Base-by-base conservation (phyloP, 2,888 invertebrate species). In the Neoscelio sp. region DNA sequence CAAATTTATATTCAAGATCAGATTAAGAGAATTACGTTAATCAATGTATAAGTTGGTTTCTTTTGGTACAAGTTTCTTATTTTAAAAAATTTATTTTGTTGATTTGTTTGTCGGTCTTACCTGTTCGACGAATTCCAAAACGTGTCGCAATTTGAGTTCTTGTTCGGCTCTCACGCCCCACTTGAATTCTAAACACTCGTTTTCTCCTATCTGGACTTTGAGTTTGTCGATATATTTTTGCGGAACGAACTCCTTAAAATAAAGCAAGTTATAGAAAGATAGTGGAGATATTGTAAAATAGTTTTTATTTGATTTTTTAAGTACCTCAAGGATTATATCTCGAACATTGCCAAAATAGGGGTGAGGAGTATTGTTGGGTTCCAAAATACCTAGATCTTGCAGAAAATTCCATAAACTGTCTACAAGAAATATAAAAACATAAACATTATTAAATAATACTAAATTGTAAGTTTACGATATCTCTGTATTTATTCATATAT, bases 81-180 rank as follows among this genome's bases (percentile, higher is more conserved):
- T 30, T 52, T 8, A 65, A 33, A 35, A 28, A 65, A 28, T 26
- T 33, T 35, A 44, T 23, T 35, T 26, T 12, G 40, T 67, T 67
- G 54, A 7, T 17, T 54, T 30, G 83, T 7, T n/a, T 23, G 7
- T 10, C 8, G 7, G 23, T 46, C 33, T 28, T 88, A 93, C 93
- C 89, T 91, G 85, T 0, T 92, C 92, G 83, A 93, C 90, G 86
- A 93, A 93, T 17, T 92, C 89, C 7, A 93, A 86, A 1, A 92
- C 82, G 13, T 90, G 88, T 30, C 91, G 86, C 80, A 91, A 91
- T 0, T 92, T 90, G 7, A 93, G 82, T 81, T 93, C 93, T 35
- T 91, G 87, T 0, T 86, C 83, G 0, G 93, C 92, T 35, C 93
- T 87, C 28, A 89, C 88, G 8, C 93, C 93, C 93, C 93, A 93